Evolutionary conservation across 2,113 vertebrate species (phyloP), one percentile per base, ranked within the genome.

Genomic region (Ceyx melanurus): DNA sequence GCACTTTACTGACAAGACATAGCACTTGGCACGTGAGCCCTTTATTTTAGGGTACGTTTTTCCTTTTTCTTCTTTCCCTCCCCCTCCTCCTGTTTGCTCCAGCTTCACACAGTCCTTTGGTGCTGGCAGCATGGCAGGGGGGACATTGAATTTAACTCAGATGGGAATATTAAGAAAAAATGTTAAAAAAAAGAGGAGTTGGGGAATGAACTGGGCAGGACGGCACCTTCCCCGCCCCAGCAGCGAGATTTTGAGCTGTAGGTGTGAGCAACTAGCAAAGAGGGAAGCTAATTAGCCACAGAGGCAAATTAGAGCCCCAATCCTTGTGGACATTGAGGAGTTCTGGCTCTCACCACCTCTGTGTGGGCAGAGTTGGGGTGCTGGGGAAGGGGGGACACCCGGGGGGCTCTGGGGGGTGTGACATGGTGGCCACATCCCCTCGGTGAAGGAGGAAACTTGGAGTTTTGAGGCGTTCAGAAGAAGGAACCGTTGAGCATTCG

Each of bases 91-190:
- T 95, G 61, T 60, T 76, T 95, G 71, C 97, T 98, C 87, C 97
- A 99, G 98, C 98, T 99, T 87, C 97, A 97, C 98, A 99, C 98
- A 42, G 97, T 98, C 45, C 99, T 68, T 98, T 90, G 13, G 98
- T 96, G 85, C 98, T 98, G 97, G 98, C 98, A 54, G 98, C 97
- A 5, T 97, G 98, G 96, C 97, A 97, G 97, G 98, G 98, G 96
- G 98, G 98, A 97, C 98, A 98, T 98, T 98, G 99, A 98, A 98
- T 99, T 97, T 98, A 99, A 97, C 98, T 99, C 98, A 98, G 98
- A 95, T 97, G 97, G 96, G 99, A 99, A 98, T 99, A 99, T 48
- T 98, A 98, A 98, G 98, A 98, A 98, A 98, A 99, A 99, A 98
- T 99, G 99, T 48, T 98, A 98, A 98, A 98, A 98, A 98, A 98